These are phyloP conservation scores for Perizoma affinitatum DNA, from an alignment of 2,888 invertebrate genomes.

Conservation along the genomic window DNA sequence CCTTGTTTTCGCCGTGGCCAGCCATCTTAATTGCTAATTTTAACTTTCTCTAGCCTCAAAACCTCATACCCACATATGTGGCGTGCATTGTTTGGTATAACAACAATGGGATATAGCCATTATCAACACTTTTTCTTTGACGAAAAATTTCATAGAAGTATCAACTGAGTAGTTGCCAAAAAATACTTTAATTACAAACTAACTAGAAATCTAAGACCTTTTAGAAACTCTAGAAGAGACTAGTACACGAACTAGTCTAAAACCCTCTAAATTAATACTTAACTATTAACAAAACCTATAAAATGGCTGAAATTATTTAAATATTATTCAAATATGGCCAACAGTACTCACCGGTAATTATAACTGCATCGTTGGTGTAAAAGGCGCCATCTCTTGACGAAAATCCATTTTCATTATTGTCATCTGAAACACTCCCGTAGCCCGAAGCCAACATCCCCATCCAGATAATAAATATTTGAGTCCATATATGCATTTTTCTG, in stretches of 20 bases:
- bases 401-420: conserved; percentile 58
- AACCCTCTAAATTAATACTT: too few species aligned
- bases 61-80: conserved; percentile 71
- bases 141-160: conserved; percentile 32
- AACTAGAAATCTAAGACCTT: background rate
- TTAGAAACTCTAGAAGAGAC: background rate
- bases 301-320: too few species aligned
- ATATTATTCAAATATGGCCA: background rate
- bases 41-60: conserved; percentile 83
- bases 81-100: conserved; percentile 70
- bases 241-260: too few species aligned
- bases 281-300: too few species aligned
- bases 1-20: conserved; percentile 53
- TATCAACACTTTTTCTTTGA: conserved; percentile 25
- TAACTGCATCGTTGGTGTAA: conserved; percentile 77
- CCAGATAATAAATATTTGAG: conserved; percentile 58
- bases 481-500: conserved; percentile 57
- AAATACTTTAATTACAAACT: background rate
- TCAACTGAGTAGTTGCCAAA: conserved; percentile 7
- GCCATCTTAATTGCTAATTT: conserved; percentile 70
- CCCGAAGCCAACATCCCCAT: conserved; percentile 57
- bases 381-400: conserved; percentile 69
- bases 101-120: conserved; percentile 39
- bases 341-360: conserved; percentile 68
- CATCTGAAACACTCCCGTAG: conserved; percentile 61